phyloP scores from a whole-genome alignment of 2,113 vertebrate genomes.

The Trinectes maculatus region DNA sequence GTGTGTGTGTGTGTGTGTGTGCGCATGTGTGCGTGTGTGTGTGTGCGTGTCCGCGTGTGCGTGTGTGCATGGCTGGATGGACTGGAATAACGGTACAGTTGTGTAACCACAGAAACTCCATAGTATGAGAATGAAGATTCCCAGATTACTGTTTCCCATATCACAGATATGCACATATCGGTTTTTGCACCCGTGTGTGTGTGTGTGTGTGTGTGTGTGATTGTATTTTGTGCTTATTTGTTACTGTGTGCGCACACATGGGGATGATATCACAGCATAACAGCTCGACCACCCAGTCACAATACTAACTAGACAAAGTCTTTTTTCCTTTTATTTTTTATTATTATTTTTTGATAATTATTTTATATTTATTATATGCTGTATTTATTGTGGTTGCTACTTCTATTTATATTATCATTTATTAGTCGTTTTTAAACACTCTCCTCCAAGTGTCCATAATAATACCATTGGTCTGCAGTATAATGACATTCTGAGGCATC shows the following conservation, averaged over 20 bases:
- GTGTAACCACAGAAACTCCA: slow-evolving; percentile 29
- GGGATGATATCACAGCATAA: slow-evolving; percentile 34
- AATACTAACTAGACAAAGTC: slow-evolving; percentile 45
- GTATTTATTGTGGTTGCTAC: too few species aligned
- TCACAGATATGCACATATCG: slow-evolving; percentile 46
- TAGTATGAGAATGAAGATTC: slow-evolving; percentile 47
- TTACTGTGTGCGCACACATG: neutral
- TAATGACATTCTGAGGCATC: neutral
- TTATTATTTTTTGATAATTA: too few species aligned
- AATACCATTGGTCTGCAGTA: slow-evolving; percentile 11
- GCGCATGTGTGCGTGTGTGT: slow-evolving; percentile 30
- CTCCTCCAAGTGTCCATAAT: too few species aligned
- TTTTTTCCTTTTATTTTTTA: neutral
- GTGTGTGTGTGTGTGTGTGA: slow-evolving; percentile 17
- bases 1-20: slow-evolving; percentile 22
- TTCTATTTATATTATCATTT: too few species aligned
- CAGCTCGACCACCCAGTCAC: slow-evolving; percentile 17
- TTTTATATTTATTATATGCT: too few species aligned
- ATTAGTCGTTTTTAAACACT: neutral
- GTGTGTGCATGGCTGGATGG: slow-evolving; percentile 45
- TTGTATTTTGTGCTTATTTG: slow-evolving; percentile 8
- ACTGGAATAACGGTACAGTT: slow-evolving; percentile 60
- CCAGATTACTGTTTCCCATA: slow-evolving; percentile 66
- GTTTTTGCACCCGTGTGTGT: slow-evolving; percentile 1
- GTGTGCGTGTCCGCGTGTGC: slow-evolving; percentile 14